Base-by-base conservation (phyloP, 1,140 invertebrate species). In the Drosophila ogumai region DNA sequence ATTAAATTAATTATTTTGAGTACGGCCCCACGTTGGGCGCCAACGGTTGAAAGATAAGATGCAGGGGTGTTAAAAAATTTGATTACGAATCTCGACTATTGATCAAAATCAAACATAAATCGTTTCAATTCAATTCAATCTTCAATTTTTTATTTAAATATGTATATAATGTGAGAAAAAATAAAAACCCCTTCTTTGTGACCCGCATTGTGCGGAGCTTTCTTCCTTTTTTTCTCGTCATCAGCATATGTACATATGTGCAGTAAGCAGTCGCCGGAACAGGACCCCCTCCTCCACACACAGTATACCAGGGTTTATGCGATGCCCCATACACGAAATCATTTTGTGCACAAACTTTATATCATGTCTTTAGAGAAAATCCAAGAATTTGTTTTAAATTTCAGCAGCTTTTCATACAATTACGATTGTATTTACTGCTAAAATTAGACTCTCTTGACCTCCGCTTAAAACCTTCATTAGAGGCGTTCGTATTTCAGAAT, bases 221-320 rank as follows among this genome's bases (percentile, higher is more conserved):
- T 40, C 25, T 58, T 57, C 6, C 19, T 71, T 58, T 49, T 28
- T 47, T 22, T 17, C 25, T 49, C 43, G 12, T 57, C 50, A 46
- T 46, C 65, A 57, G 64, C 41, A 71, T 55, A 55, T 38, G 36
- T 38, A 67, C 66, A 69, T 71, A 72, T 72, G 66, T 72, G 69
- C 67, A 58, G 52, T 72, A 50, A 71, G 66, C 36, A 68, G 22
- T 52, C 66, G 41, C 56, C 46, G 64, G 43, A 61, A 15, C 32
- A 36, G 50, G 19, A 10, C 32, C 64, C 64, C 34, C 34, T 6
- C 13, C 22, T 22, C 28, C 38, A 19, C 15, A 9, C 64, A 40
- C 46, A 52, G 50, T 15, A n/a, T 25, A 12, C 5, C 19, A 22
- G 8, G 4, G 52, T 55, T 55, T 55, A 55, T 55, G 34, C 52